Base-by-base conservation (phyloP, 2,888 invertebrate species). In the Antheraea yamamai region DNA sequence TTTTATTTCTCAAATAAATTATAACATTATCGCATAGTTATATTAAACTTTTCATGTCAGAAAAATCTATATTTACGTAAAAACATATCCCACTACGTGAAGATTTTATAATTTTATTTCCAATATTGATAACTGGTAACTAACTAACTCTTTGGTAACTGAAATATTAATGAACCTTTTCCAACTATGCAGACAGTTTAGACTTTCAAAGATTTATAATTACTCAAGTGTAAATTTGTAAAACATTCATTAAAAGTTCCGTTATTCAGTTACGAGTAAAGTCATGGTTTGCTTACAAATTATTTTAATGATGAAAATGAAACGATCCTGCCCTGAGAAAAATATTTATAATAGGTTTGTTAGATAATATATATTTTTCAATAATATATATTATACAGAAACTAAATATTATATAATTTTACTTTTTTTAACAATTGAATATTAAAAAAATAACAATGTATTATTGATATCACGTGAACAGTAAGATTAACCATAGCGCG, bases 191-290 rank as follows among this genome's bases (percentile, higher is more conserved):
- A 73, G 73, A 73, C 73, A 71, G 74, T 72, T 75, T 61, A 72
- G 30, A 75, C 76, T 79, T 81, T 78, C 77, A 61, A 61, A 72
- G 70, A 61, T 72, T 26, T 61, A 61, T 61, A 58, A 75, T 61
- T 58, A 71, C 52, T 61, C 61, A 58, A 61, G 23, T 70, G 39
- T 71, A 74, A 73, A 35, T n/a, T 55, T 75, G 23, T 71, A 72
- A 61, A 75, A 75, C 47, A 72, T 72, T 30, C 16, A 47, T 30
- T 58, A 61, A 71, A 71, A 47, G 61, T 61, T 75, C 23, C 16
- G n/a, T 61, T n/a, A 39, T 39, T 70, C 35, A 16, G 12, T 16
- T 39, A 70, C 39, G 0, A 39, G 70, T 70, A 2, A 70, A 70
- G 12, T n/a, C 39, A 39, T 4, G 35, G 18, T 39, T 70, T 39